A percentile compares a stretch with the other conserved stretches of the same genome.
Evolutionary conservation across 2,797 vertebrate genomes (phyloP).

Genomic region (Sebastes cheni): DNA sequence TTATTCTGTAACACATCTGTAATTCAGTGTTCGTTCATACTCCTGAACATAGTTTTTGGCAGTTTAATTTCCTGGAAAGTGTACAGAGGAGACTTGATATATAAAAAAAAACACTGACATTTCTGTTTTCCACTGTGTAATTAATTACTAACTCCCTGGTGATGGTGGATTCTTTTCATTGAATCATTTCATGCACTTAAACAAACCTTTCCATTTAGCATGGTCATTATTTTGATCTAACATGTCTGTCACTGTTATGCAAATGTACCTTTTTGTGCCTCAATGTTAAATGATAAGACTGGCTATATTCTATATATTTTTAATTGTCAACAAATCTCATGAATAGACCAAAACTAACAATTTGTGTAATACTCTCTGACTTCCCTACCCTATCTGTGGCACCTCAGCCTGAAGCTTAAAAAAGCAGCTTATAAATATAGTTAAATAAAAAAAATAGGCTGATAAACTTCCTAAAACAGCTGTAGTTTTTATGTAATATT

Average conservation of each 20-base stretch:
- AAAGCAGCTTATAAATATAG: not conserved
- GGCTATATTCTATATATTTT: not conserved
- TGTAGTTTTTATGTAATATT: too few species aligned
- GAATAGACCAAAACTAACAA: not conserved
- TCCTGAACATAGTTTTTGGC: not conserved
- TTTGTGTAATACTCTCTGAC: not conserved
- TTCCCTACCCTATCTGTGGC: too few species aligned
- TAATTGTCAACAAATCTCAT: not conserved
- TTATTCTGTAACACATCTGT: not conserved
- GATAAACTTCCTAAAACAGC: too few species aligned
- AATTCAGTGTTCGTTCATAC: not conserved
- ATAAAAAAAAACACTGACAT: not conserved
- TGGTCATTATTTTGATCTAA: not conserved
- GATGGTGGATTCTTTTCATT: not conserved
- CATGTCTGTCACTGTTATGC: not conserved
- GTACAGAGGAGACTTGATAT: conserved; percentile 62
- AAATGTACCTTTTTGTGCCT: not conserved
- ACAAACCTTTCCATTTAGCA: not conserved
- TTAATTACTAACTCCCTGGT: not conserved
- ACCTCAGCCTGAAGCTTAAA: not conserved
- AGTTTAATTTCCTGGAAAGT: not conserved
- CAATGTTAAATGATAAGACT: not conserved
- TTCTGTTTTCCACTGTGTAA: not conserved
- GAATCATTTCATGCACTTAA: not conserved
- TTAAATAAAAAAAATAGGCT: not conserved